Evolutionary conservation across 2,113 vertebrate genomes (phyloP), one percentile per base, ranked within the genome.

Genomic region (Hystrix brachyura): DNA sequence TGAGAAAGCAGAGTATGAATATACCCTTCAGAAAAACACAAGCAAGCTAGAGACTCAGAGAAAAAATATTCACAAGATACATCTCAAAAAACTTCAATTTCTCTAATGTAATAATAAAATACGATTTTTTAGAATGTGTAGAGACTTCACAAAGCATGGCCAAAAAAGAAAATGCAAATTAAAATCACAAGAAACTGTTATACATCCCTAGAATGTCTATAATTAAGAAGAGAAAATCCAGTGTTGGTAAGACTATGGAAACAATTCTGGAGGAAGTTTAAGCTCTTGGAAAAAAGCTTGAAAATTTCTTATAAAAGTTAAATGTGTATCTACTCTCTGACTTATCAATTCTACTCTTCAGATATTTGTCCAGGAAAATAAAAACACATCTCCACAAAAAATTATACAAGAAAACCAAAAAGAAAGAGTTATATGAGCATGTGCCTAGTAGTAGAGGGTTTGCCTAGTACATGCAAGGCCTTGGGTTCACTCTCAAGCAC

Each of bases 131-230:
- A 87, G 76, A 94, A 86, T 32, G 55, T 62, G 34, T 34, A 86
- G 76, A 69, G 21, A 76, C 71, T 76, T 32, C 38, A 81, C 19
- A 93, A 86, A 21, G 59, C 59, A 64, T 80, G 43, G 80, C 8
- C 43, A 86, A 86, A 91, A 34, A 10, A 76, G n/a, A 46, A 87
- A 95, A 95, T 12, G 25, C 13, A 86, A 96, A 94, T 55, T 84
- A 62, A 94, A 94, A 93, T 10, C 21, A 85, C 0, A 13, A 93
- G 87, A 78, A 69, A 78, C 55, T 86, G 76, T 62, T 64, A 81
- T 7, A 79, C 2, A 84, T 14, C 53, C 25, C 46, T 72, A 84
- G 38, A 94, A 91, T 84, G 55, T 57, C 62, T 79, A 71, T 21
- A 72, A 48, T 91, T 46, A 94, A 84, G 91, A 95, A 83, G 32